Conservation (phyloP, 2,888 invertebrate species). For the Calameuta pallipes region DNA sequence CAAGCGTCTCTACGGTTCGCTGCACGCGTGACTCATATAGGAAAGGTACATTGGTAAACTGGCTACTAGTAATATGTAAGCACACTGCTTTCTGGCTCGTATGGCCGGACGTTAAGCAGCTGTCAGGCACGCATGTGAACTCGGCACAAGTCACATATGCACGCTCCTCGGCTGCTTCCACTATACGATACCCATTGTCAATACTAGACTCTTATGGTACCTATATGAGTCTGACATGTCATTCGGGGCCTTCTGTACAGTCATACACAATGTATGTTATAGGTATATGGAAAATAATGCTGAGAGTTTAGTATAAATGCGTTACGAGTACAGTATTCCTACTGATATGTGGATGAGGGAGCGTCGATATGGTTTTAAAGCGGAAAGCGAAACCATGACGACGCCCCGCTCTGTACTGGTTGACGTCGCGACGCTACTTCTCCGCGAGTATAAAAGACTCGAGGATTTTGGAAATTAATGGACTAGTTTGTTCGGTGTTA, state of each 20-base stretch:
- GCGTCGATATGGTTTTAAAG: not conserved
- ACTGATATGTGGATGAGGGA: not conserved
- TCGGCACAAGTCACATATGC: not conserved
- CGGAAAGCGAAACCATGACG: not conserved
- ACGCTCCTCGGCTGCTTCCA: not conserved
- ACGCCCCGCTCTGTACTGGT: not conserved
- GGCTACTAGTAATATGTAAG: not conserved
- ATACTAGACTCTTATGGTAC: not conserved
- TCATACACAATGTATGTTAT: not conserved
- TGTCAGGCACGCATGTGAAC: not conserved
- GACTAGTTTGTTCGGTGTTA: not conserved
- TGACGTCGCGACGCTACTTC: not conserved
- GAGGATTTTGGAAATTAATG: not conserved
- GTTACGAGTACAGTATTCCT: not conserved
- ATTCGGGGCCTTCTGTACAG: not conserved
- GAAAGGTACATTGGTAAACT: slow-evolving; percentile 3
- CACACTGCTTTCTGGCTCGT: not conserved
- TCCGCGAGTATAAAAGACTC: not conserved
- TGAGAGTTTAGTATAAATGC: not conserved
- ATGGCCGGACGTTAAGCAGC: not conserved
- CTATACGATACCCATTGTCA: not conserved
- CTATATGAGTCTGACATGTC: not conserved
- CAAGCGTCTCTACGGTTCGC: slow-evolving; percentile 37
- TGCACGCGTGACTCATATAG: slow-evolving; percentile 43
- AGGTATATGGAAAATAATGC: not conserved